These are phyloP conservation scores for Vicugna pacos DNA, from an alignment of 2,113 vertebrate species.

Conservation along the genomic window DNA sequence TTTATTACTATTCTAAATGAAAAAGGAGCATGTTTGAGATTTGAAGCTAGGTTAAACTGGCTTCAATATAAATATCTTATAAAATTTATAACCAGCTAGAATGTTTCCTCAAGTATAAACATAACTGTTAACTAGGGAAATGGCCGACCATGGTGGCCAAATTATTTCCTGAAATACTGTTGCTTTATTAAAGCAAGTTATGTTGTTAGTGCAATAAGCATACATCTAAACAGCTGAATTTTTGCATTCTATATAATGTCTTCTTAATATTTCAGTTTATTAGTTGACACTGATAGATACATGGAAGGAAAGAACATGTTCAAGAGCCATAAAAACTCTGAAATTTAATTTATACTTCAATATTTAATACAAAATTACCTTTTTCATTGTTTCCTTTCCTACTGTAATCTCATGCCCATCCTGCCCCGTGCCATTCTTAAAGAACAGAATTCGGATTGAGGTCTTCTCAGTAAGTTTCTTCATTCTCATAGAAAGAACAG, in stretches of 20 bases:
- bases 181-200: constrained; percentile 21
- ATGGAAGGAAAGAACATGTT: not conserved
- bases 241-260: not conserved
- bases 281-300: not conserved
- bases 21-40: constrained; percentile 27
- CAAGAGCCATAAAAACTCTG: constrained; percentile 7
- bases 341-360: constrained; percentile 12
- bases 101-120: not conserved
- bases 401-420: constrained; percentile 70
- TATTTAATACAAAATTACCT: constrained; percentile 76
- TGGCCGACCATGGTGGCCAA: not conserved
- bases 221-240: not conserved
- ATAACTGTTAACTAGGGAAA: constrained; percentile 42
- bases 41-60: not conserved
- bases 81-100: not conserved
- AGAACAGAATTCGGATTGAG: constrained; percentile 77
- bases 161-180: not conserved
- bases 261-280: not conserved
- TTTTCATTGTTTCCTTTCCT: constrained; percentile 73
- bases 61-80: not conserved
- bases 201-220: not conserved
- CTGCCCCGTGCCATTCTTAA: constrained; percentile 77
- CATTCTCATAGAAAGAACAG: constrained; percentile 67
- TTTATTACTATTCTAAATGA: not conserved
- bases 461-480: constrained; percentile 76